A percentile compares a stretch with the other conserved stretches of the same genome.
These are phyloP conservation scores for Brassicogethes aeneus DNA, from an alignment of 2,888 invertebrate species.

Conservation along the genomic window DNA sequence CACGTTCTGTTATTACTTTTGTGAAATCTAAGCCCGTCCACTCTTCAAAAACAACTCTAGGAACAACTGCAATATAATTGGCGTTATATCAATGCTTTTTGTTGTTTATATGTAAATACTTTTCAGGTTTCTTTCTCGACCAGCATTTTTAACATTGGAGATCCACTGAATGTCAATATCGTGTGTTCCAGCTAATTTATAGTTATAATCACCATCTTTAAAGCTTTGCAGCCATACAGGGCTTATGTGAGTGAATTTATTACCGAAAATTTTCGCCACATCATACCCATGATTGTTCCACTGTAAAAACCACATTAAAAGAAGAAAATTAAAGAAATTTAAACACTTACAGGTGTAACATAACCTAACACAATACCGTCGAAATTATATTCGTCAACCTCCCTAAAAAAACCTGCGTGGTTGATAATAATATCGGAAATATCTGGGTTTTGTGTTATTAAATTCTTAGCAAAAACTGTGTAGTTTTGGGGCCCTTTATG, in stretches of 20 bases:
- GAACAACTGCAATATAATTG: conserved; percentile 62
- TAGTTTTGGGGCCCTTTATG: conserved; percentile 30
- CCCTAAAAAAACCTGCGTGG: conserved; percentile 64
- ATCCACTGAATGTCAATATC: conserved; percentile 84
- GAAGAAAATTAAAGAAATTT: conserved; percentile 4
- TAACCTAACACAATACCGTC: conserved; percentile 75
- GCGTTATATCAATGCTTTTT: too few relatives aligned
- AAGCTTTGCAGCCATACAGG: conserved; percentile 92
- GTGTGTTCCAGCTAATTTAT: conserved; percentile 63
- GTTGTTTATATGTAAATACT: too few relatives aligned
- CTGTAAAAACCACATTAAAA: conserved; percentile 47
- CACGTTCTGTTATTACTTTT: conserved; percentile 57
- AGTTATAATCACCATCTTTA: conserved; percentile 51
- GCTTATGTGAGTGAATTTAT: conserved; percentile 83
- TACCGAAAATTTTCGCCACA: conserved; percentile 79
- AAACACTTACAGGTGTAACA: conserved; percentile 72
- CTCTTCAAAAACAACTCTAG: conserved; percentile 81
- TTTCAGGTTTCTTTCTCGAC: conserved; percentile 47
- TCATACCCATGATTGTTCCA: conserved; percentile 95
- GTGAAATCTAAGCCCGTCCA: conserved; percentile 72
- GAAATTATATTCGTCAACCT: conserved; percentile 57
- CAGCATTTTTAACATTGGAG: conserved; percentile 55
- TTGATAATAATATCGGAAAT: conserved; percentile 69
- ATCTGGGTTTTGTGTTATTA: conserved; percentile 59
- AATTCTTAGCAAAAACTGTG: conserved; percentile 56